Base-by-base conservation (phyloP, 2,888 invertebrate species). In the Agrotis segetum region DNA sequence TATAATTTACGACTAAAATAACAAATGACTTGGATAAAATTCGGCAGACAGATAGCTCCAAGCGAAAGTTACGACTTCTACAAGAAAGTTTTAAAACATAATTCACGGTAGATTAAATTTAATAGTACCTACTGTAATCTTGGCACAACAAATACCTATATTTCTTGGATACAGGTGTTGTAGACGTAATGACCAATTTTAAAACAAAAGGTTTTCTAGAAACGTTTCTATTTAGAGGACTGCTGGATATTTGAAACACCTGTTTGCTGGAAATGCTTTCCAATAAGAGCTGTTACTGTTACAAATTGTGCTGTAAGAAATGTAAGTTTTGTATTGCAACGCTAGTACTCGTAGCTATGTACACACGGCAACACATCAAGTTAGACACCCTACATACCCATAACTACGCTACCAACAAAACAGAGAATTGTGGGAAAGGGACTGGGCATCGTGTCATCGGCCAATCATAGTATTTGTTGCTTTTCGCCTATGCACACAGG, bases 211-310 rank as follows among this genome's bases (percentile, higher is more conserved):
- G 19, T 61, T 68, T 76, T 76, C 69, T 52, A 11, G 9, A 61
- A 74, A 56, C 9, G 6, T 9, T 60, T 24, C 24, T 68, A 24
- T 74, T 61, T 61, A 46, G 50, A 67, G 46, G 46, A 58, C 40
- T 58, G 75, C 13, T 13, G 49, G 76, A 13, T 60, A 76, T 68
- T 76, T 50, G 61, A 47, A 63, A 69, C 77, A 74, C 56, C 77
- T 69, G 74, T 50, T 61, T 17, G 55, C 24, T 40, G 1, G 34
- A 24, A 61, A 76, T 68, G 61, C 13, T 61, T 76, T 76, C 13
- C 69, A 46, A 76, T 61, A 69, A 47, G 50, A 61, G 19, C 16
- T 17, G 49, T 29, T 44, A 47, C n/a, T 50, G 67, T 56, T 61
- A 61, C 55, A 67, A 76, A 56, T 75, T 61, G 69, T 34, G 17